Conservation (phyloP, 2,113 vertebrate species). For the Neolamprologus modestus region DNA sequence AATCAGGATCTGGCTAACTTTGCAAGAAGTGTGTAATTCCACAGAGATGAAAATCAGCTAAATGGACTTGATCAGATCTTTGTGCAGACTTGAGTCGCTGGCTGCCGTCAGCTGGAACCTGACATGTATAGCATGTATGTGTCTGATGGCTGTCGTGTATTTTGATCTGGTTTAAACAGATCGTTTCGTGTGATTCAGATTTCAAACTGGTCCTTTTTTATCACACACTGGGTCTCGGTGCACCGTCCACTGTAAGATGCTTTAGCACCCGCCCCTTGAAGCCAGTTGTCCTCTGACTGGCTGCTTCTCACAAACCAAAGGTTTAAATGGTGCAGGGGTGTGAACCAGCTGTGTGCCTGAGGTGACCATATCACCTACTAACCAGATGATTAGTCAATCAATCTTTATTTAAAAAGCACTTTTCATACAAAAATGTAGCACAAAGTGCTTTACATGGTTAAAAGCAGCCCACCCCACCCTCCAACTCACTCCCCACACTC, state of each 20-base stretch:
- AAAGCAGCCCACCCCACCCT: not conserved
- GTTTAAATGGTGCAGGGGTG: rapidly evolving
- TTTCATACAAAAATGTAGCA: not conserved
- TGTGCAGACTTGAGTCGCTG: not conserved
- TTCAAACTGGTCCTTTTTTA: not conserved
- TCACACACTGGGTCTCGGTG: not conserved
- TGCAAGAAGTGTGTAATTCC: not conserved
- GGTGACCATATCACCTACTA: rapidly evolving
- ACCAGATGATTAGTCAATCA: not conserved
- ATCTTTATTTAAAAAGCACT: not conserved
- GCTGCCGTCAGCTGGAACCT: not conserved
- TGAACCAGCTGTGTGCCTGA: not conserved
- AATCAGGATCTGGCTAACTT: not conserved
- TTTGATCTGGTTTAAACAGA: not conserved
- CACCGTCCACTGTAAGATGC: not conserved
- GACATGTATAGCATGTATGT: not conserved
- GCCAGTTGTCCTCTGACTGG: not conserved
- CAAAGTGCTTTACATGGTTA: not conserved
- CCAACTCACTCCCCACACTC: not conserved
- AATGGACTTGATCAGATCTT: not conserved
- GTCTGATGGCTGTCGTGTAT: not conserved
- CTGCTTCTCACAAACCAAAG: not conserved
- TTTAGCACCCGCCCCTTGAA: not conserved
- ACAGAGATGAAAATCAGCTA: not conserved
- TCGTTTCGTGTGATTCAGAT: not conserved